These are phyloP conservation scores for human (Homo sapiens) DNA, from an alignment of 2,113 vertebrate species.

Conservation along the genomic window DNA sequence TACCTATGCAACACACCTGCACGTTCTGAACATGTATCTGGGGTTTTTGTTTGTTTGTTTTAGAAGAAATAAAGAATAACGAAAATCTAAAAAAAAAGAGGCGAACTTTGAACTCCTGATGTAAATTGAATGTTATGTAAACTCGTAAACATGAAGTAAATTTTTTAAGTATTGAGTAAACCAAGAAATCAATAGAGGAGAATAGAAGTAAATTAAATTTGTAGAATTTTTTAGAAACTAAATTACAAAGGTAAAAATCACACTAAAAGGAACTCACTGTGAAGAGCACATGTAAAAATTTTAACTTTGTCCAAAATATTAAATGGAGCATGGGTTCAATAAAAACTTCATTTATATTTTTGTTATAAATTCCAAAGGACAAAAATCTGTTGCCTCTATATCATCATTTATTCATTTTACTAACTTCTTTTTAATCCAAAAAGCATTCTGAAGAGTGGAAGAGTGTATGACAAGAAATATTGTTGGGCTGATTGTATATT, in stretches of 20 bases:
- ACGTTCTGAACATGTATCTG: no score
- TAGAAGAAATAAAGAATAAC: no score
- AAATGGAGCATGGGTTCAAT: not conserved
- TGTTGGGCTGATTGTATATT: not conserved
- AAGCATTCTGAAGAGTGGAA: not conserved
- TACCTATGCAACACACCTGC: no score
- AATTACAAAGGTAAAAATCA: not conserved
- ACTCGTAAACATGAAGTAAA: not conserved
- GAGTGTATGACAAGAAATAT: not conserved
- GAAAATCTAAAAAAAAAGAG: no score
- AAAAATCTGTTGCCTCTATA: not conserved
- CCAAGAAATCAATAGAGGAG: not conserved
- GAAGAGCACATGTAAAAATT: not conserved
- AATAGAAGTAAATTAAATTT: not conserved
- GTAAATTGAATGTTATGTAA: not conserved
- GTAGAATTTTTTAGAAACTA: not conserved
- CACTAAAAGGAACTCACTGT: not conserved
- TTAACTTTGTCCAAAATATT: not conserved
- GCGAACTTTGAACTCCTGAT: not conserved
- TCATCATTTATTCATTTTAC: not conserved
- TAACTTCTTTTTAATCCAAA: not conserved
- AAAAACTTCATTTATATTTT: not conserved
- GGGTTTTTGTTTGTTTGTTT: no score
- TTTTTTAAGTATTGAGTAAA: not conserved
- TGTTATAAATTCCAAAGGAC: not conserved